phyloP scores from a whole-genome alignment of 2,888 invertebrate species.

The Lepeophtheirus nordmannii region DNA sequence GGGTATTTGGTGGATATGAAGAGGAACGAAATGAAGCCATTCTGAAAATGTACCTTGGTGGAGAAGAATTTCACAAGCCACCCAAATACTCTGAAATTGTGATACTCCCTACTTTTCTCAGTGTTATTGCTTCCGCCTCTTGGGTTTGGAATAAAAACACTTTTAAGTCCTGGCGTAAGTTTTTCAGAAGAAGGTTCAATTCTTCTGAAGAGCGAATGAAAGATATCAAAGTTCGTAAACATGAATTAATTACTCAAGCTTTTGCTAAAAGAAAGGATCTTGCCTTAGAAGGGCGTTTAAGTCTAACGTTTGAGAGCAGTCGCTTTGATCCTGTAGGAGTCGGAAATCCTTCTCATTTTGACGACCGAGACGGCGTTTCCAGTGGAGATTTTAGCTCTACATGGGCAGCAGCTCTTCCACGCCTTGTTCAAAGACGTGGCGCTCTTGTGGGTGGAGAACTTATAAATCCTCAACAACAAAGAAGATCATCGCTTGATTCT shows the following conservation, averaged over 20 bases:
- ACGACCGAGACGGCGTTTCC: neutral
- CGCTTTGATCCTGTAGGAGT: neutral
- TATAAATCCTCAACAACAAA: neutral
- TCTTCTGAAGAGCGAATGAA: neutral
- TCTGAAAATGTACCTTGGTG: neutral
- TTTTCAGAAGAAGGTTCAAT: neutral
- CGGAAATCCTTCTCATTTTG: neutral
- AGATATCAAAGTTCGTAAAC: neutral
- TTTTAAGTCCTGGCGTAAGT: neutral
- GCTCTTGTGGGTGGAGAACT: slow-evolving; percentile 4
- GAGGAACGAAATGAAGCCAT: neutral
- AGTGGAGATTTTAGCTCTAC: slow-evolving; percentile 7
- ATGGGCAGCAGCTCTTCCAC: slow-evolving; percentile 8
- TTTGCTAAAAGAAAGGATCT: slow-evolving; percentile 2
- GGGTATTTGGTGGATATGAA: neutral
- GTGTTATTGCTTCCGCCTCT: slow-evolving; percentile 1
- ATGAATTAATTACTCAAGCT: neutral
- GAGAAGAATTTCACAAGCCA: slow-evolving; percentile 3
- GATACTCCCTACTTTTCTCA: neutral
- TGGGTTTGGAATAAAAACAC: slow-evolving; percentile 3
- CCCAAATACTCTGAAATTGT: slow-evolving; percentile 1
- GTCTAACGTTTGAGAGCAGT: neutral
- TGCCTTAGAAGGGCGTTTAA: neutral
- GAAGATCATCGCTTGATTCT: neutral
- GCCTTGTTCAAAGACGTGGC: slow-evolving; percentile 6